These are phyloP conservation scores for Bombyx mandarina DNA, from an alignment of 1,140 invertebrate species.

Conservation along the genomic window DNA sequence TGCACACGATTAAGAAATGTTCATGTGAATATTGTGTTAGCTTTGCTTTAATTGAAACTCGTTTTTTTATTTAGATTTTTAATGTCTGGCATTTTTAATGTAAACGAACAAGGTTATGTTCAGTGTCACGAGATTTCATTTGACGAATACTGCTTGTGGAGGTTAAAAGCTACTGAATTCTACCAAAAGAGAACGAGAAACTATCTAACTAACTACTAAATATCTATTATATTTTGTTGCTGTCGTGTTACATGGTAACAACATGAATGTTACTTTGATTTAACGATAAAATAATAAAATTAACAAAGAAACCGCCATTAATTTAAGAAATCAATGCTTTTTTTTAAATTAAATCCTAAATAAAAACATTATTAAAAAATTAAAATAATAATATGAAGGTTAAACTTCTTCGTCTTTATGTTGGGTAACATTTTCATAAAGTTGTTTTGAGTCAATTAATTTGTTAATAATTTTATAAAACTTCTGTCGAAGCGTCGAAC, in stretches of 20 bases:
- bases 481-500: no score
- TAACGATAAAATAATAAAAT: background rate
- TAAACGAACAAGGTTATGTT: background rate
- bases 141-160: slow-evolving; percentile 1
- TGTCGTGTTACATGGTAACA: background rate
- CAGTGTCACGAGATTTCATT: background rate
- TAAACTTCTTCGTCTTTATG: background rate
- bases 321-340: background rate
- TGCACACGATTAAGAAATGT: no score
- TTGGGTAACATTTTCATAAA: background rate
- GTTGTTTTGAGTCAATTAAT: background rate
- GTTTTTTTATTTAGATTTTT: no score
- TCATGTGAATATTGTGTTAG: no score
- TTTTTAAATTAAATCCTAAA: background rate
- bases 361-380: slow-evolving; percentile 1
- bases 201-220: background rate
- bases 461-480: background rate
- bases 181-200: background rate
- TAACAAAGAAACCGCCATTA: background rate
- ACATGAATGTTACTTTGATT: background rate
- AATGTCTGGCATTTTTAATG: no score
- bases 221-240: background rate
- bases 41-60: no score
- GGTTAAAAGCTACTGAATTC: background rate
- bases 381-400: background rate